These are phyloP conservation scores for Aphelocoma californica DNA, from an alignment of 2,797 vertebrate genomes.

Conservation along the genomic window DNA sequence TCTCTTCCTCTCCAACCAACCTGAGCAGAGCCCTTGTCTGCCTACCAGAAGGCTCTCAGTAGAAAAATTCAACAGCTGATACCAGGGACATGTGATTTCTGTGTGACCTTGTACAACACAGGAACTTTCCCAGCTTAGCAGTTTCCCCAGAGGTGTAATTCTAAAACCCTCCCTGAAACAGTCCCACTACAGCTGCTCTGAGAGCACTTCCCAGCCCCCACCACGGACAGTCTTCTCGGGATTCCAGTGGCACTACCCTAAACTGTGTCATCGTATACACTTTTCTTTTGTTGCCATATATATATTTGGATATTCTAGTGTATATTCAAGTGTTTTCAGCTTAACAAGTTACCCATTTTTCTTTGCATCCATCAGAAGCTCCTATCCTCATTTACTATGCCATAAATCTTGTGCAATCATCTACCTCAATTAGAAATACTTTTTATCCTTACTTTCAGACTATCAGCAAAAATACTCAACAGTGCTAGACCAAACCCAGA, in stretches of 20 bases:
- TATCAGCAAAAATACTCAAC: background rate
- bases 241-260: background rate
- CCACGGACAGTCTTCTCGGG: background rate
- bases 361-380: background rate
- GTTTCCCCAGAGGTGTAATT: conserved; percentile 26
- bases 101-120: background rate
- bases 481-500: background rate
- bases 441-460: background rate
- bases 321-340: background rate
- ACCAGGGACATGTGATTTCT: background rate
- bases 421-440: background rate
- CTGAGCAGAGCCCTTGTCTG: background rate
- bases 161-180: background rate
- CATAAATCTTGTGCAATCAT: background rate
- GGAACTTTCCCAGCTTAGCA: conserved; percentile 20
- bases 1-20: background rate
- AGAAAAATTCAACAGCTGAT: background rate
- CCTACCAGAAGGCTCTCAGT: background rate
- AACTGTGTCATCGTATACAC: background rate
- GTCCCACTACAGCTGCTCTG: background rate
- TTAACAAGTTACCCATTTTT: background rate
- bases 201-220: background rate
- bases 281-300: background rate
- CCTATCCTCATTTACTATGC: background rate
- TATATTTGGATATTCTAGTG: background rate